These are phyloP conservation scores for Priocnemis perturbator DNA, from an alignment of 2,888 invertebrate species.

Conservation along the genomic window DNA sequence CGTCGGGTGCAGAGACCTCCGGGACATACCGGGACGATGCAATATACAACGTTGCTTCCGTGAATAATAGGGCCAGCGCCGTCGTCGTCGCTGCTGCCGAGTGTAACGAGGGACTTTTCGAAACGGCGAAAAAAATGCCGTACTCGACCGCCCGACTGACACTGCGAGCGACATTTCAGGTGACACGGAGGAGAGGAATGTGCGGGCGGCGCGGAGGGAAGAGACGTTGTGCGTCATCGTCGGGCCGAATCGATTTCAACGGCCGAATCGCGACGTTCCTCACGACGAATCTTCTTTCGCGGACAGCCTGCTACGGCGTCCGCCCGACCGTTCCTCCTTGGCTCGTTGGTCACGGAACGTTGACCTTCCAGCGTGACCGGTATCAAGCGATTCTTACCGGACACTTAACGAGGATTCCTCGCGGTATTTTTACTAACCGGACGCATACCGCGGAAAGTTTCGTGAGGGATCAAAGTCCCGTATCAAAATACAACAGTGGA, in stretches of 20 bases:
- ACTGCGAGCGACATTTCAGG: constrained; percentile 1
- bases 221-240: too few species aligned
- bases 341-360: constrained; percentile 7
- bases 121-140: too few species aligned
- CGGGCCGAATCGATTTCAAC: too few species aligned
- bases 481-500: too few species aligned
- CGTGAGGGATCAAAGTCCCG: too few species aligned
- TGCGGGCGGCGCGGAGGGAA: too few species aligned
- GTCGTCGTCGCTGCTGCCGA: not conserved
- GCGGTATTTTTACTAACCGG: too few species aligned
- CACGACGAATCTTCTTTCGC: constrained; percentile 1
- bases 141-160: too few species aligned
- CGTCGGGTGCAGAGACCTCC: constrained; percentile 67
- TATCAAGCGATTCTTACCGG: constrained; percentile 22
- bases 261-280: too few species aligned
- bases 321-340: not conserved
- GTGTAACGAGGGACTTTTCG: too few species aligned
- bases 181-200: not conserved
- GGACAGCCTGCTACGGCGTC: constrained; percentile 10
- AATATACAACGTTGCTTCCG: constrained; percentile 45
- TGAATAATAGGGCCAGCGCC: constrained; percentile 54
- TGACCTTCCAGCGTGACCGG: constrained; percentile 17
- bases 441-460: too few species aligned
- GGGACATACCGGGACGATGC: constrained; percentile 44
- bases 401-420: constrained; percentile 5